Conservation (phyloP, 2,888 invertebrate species). For the Synergus japonicus region DNA sequence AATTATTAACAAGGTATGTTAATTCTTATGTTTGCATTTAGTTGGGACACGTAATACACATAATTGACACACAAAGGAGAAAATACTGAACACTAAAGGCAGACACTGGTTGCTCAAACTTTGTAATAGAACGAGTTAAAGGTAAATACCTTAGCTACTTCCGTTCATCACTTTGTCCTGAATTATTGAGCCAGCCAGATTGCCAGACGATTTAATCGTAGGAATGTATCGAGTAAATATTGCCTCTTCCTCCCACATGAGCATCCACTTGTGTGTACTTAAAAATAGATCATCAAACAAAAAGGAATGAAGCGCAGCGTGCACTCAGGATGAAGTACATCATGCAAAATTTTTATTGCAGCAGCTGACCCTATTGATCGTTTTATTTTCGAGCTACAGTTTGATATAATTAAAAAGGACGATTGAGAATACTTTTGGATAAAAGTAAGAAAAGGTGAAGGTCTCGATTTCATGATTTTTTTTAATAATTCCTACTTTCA, state of each 20-base stretch:
- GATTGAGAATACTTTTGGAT: not conserved
- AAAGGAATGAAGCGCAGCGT: conserved; percentile 21
- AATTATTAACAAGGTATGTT: not conserved
- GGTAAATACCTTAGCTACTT: conserved; percentile 29
- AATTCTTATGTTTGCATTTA: not conserved
- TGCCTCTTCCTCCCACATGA: conserved; percentile 19
- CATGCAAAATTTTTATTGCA: not conserved
- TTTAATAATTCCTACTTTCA: not conserved
- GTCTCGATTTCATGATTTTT: not conserved
- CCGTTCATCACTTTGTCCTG: conserved; percentile 22
- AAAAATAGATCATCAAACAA: conserved; percentile 15
- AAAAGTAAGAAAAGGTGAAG: not conserved
- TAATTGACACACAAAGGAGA: not conserved
- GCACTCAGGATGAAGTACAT: conserved; percentile 10
- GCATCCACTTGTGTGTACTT: conserved; percentile 23
- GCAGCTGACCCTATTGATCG: not conserved
- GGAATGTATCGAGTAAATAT: conserved; percentile 41
- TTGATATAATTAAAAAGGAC: not conserved
- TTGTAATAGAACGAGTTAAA: conserved; percentile 21
- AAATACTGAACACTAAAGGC: conserved; percentile 19
- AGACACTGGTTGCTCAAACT: conserved; percentile 1
- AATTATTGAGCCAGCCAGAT: conserved; percentile 35
- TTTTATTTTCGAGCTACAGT: not conserved
- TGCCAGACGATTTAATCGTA: conserved; percentile 32
- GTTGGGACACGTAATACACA: not conserved